A percentile compares a stretch with the other conserved stretches of the same genome.
phyloP scores from a whole-genome alignment of 2,113 vertebrate species.

The Phodopus roborovskii region DNA sequence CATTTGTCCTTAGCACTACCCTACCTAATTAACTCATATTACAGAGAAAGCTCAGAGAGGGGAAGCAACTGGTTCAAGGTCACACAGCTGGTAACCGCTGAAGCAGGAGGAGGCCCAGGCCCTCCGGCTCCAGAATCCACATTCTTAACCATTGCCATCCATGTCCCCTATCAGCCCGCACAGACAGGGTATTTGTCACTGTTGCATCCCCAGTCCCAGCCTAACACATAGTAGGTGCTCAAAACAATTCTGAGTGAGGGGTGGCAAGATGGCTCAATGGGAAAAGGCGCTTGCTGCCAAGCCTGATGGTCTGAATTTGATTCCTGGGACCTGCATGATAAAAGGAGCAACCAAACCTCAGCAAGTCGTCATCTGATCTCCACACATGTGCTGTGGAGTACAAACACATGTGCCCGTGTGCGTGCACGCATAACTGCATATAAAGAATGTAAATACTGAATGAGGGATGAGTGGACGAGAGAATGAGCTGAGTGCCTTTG shows the following conservation, averaged over 20 bases:
- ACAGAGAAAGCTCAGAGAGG: background rate
- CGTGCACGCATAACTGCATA: too few species aligned
- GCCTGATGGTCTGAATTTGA: background rate
- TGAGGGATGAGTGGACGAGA: background rate
- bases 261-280: background rate
- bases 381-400: background rate
- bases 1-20: rapidly evolving
- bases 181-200: background rate
- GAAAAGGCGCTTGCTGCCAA: background rate
- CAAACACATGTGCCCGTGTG: background rate
- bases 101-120: background rate
- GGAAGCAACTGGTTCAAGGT: background rate
- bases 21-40: rapidly evolving
- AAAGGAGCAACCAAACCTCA: background rate
- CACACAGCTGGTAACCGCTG: background rate
- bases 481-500: background rate
- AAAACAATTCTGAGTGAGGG: background rate
- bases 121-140: background rate
- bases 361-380: background rate
- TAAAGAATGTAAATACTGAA: background rate
- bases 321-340: background rate
- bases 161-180: background rate
- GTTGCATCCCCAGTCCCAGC: background rate
- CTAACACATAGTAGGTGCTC: background rate
- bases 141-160: background rate